Evolutionary conservation across 2,797 vertebrate species (phyloP).

Genomic region (Melanotaenia maccullochi): DNA sequence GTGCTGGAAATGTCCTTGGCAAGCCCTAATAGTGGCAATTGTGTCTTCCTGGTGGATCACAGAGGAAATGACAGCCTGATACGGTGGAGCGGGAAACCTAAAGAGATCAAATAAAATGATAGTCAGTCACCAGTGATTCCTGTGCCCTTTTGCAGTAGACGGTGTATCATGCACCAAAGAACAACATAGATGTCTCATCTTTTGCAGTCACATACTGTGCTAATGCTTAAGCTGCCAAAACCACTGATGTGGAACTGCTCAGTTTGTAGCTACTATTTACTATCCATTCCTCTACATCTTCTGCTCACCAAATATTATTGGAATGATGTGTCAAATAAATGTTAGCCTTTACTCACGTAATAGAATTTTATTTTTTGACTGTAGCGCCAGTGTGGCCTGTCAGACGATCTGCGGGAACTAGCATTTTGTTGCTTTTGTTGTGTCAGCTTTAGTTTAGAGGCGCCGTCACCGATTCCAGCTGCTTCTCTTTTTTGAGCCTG

Average conservation of each 20-base stretch:
- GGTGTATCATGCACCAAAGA: conserved; percentile 72
- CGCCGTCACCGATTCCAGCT: conserved; percentile 93
- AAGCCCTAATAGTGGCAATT: conserved; percentile 66
- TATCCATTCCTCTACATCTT: conserved; percentile 51
- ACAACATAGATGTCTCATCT: conserved; percentile 72
- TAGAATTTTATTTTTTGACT: conserved; percentile 59
- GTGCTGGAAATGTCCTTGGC: conserved; percentile 70
- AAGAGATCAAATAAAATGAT: conserved; percentile 79
- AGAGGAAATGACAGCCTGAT: conserved; percentile 71
- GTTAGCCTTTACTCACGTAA: conserved; percentile 49
- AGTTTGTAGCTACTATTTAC: conserved; percentile 58
- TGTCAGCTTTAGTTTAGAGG: conserved; percentile 85
- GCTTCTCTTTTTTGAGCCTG: conserved; percentile 92
- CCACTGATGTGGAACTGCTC: conserved; percentile 65
- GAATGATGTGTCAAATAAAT: conserved; percentile 50
- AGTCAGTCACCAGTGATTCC: conserved; percentile 70
- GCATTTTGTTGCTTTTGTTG: conserved; percentile 78
- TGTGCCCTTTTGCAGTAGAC: conserved; percentile 72
- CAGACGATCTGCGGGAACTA: conserved; percentile 67
- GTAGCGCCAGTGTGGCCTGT: conserved; percentile 53
- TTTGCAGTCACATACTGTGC: conserved; percentile 63
- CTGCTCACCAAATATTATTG: conserved; percentile 62
- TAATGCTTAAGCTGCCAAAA: conserved; percentile 70
- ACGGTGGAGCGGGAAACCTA: conserved; percentile 64
- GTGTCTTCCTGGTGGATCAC: conserved; percentile 75